Percentiles rank a stretch among this genome's conserved stretches.
Evolutionary conservation across 2,797 vertebrate genomes (phyloP).

Genomic region (Sarcoramphus papa): DNA sequence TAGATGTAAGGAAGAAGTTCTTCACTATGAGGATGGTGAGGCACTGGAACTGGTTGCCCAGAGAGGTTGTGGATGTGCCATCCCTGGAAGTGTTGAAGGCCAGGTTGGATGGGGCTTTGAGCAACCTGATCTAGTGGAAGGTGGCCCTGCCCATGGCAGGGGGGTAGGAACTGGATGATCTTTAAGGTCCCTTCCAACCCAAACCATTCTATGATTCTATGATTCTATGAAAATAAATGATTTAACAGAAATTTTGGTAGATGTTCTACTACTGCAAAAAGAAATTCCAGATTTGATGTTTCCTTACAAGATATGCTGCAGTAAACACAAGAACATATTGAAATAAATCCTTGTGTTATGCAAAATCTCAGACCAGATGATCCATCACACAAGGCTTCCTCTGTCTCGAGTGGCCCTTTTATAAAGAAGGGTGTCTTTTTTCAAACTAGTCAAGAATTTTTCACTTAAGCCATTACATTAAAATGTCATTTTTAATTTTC

Average conservation of each 20-base stretch:
- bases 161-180: no score
- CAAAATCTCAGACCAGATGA: not conserved
- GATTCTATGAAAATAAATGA: not conserved
- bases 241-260: not conserved
- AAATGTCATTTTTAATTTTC: not conserved
- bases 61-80: no score
- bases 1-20: no score
- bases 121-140: no score
- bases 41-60: no score
- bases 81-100: no score
- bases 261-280: not conserved
- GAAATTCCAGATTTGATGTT: not conserved
- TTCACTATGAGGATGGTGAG: no score
- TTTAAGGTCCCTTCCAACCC: no score
- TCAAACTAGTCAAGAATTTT: not conserved
- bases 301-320: not conserved
- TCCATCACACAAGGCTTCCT: not conserved
- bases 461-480: not conserved
- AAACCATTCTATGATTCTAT: no score
- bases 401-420: not conserved
- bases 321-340: not conserved
- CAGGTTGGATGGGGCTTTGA: no score
- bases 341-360: not conserved
- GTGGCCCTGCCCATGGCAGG: no score
- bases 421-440: not conserved